Evolutionary conservation across 2,888 invertebrate genomes (phyloP), one percentile per base, ranked within the genome.

Genomic region (Punctoribates punctum): DNA sequence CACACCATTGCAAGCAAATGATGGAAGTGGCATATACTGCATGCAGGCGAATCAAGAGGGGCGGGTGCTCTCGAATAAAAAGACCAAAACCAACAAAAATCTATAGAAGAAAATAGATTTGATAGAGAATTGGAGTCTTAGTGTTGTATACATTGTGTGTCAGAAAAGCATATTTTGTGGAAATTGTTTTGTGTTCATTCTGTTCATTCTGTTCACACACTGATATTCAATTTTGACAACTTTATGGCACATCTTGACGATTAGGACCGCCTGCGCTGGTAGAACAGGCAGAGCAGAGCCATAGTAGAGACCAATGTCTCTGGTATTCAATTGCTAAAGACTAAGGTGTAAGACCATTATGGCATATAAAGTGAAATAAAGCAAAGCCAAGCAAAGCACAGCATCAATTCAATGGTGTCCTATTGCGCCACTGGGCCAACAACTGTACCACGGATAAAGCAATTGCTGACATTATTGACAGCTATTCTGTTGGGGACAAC

Each of bases 221-320:
- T n/a, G n/a, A 38, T 34, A 67, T 67, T 67, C 67, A 67, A 67
- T 67, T 67, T 67, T 67, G 67, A 67, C 67, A 67, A 67, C n/a
- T 67, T 67, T 67, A 65, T 67, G 67, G 67, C 38, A 67, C 67
- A 67, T 67, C 67, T 38, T 67, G 67, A 67, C 67, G 38, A 67
- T 67, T 38, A 67, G 67, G 67, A 67, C 67, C 67, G 67, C 67
- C 67, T 67, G 67, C 25, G 29, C 65, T 5, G 11, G 15, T 8
- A 25, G 8, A 20, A 67, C 67, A 20, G 34, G 1, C 15, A 67
- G 13, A 20, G 38, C 42, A 38, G 20, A n/a, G 67, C 13, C 38
- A 67, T 23, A 23, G 25, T 23, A n/a, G n/a, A n/a, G n/a, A n/a
- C 17, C 20, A 54, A 8, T 11, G 6, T 29, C 2, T 27, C 15